These are phyloP conservation scores for Uromys caudimaculatus DNA, from an alignment of 2,797 vertebrate species.

Conservation along the genomic window DNA sequence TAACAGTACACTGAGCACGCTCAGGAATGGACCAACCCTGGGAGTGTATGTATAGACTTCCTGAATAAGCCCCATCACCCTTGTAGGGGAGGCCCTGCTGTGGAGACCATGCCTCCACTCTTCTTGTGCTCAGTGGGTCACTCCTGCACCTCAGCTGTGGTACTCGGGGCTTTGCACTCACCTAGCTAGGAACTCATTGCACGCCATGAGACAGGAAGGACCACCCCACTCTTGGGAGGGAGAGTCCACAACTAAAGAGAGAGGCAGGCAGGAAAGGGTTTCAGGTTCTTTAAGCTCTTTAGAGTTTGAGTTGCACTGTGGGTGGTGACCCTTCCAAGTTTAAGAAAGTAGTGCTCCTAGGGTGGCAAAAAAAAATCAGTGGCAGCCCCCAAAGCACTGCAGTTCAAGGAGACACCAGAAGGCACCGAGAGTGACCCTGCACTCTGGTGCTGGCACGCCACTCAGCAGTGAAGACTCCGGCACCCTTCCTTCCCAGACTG, in stretches of 20 bases:
- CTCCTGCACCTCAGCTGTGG: background rate
- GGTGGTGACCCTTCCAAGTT: background rate
- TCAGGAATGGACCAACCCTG: background rate
- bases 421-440: fast-evolving
- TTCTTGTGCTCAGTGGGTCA: background rate
- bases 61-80: background rate
- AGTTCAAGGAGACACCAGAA: background rate
- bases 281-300: background rate
- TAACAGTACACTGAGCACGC: background rate
- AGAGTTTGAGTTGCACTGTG: background rate
- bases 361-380: too few species aligned
- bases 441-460: background rate
- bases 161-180: background rate
- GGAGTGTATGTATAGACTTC: background rate
- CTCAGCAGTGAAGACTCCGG: background rate
- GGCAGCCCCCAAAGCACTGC: fast-evolving
- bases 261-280: background rate
- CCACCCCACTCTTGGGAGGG: background rate
- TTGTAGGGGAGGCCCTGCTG: background rate
- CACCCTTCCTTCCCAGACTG: background rate
- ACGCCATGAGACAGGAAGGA: background rate
- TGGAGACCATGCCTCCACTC: background rate
- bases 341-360: background rate
- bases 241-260: background rate
- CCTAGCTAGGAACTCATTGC: background rate